These are phyloP conservation scores for Streblospio benedicti DNA, from an alignment of 1,140 invertebrate genomes.

Conservation along the genomic window DNA sequence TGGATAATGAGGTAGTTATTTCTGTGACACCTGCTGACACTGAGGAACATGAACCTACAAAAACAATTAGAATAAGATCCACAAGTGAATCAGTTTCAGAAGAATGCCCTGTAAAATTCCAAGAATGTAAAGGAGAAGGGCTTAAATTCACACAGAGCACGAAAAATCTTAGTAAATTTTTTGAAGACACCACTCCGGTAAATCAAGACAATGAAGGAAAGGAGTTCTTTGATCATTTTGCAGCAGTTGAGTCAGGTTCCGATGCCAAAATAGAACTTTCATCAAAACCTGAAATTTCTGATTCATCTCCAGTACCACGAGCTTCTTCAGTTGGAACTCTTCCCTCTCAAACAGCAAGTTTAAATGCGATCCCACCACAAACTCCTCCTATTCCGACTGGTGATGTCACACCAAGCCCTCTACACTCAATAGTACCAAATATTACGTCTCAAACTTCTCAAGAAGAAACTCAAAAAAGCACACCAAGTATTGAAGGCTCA, in stretches of 20 bases:
- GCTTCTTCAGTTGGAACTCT: neutral
- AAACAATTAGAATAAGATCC: neutral
- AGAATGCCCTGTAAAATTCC: neutral
- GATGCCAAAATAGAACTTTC: neutral
- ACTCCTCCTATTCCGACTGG: neutral
- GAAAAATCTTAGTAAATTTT: conserved; percentile 12
- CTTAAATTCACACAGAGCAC: conserved; percentile 8
- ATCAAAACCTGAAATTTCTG: conserved; percentile 2
- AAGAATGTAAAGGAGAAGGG: neutral
- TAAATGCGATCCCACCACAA: conserved; percentile 1
- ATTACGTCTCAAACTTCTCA: too few relatives aligned
- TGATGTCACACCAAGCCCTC: neutral
- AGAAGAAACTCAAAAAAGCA: too few relatives aligned
- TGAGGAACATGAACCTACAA: neutral
- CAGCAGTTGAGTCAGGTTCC: conserved; percentile 2
- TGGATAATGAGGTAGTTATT: neutral
- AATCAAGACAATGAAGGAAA: conserved; percentile 15
- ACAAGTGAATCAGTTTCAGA: neutral
- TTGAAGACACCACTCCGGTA: neutral
- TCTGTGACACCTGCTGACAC: neutral
- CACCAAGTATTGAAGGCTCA: too few relatives aligned
- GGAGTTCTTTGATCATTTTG: conserved; percentile 22
- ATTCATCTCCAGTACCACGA: too few relatives aligned
- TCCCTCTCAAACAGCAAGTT: too few relatives aligned
- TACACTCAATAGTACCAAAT: conserved; percentile 1